Conservation (phyloP, 2,888 invertebrate genomes). For the Xanthorhoe spadicearia region DNA sequence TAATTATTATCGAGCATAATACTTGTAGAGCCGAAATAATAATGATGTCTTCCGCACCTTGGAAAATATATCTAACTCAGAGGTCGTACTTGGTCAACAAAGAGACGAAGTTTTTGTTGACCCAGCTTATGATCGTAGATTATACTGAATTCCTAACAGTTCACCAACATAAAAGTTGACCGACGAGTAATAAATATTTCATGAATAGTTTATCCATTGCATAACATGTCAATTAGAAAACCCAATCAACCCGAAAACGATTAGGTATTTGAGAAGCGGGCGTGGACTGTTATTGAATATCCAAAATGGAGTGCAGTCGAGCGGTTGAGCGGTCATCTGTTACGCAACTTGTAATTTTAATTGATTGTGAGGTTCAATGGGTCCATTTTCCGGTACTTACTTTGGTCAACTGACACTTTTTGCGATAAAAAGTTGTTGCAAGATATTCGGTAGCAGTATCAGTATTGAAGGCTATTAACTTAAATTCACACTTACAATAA, state of each 20-base stretch:
- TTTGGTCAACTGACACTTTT: constrained; percentile 16
- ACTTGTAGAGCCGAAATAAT: too few species aligned
- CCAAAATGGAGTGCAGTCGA: constrained; percentile 42
- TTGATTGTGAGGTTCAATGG: constrained; percentile 41
- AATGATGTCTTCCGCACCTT: too few species aligned
- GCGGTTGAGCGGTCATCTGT: constrained; percentile 47
- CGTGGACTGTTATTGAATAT: constrained; percentile 36
- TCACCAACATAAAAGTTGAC: too few species aligned
- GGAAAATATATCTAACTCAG: too few species aligned
- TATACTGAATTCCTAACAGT: too few species aligned
- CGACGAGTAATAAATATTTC: neutral
- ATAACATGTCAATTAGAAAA: constrained; percentile 30
- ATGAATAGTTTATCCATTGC: constrained; percentile 23
- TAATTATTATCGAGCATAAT: too few species aligned
- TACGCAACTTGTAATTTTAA: constrained; percentile 46
- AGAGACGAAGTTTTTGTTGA: too few species aligned
- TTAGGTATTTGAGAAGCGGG: constrained; percentile 34
- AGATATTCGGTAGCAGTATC: too few species aligned
- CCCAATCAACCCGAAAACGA: constrained; percentile 37
- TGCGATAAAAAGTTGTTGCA: neutral
- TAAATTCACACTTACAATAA: too few species aligned
- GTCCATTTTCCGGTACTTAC: constrained; percentile 28
- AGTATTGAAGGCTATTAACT: too few species aligned
- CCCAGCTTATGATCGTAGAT: too few species aligned
- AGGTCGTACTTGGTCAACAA: too few species aligned